phyloP scores from a whole-genome alignment of 2,113 vertebrate species.

The Crocuta crocuta region DNA sequence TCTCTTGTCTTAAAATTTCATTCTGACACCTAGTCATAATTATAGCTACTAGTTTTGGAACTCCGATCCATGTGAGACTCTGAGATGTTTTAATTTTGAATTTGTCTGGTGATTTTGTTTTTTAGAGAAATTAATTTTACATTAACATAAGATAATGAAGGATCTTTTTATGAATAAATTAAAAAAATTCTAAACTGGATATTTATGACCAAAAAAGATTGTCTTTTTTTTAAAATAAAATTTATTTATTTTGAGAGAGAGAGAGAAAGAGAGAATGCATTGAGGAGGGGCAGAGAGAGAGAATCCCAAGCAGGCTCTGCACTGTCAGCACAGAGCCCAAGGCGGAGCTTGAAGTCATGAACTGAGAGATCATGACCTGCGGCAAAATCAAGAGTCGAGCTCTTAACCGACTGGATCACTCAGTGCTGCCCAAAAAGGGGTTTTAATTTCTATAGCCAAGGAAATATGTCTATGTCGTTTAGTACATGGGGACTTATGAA shows the following conservation, averaged over 20 bases:
- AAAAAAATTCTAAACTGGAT: not conserved
- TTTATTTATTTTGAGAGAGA: too few relatives aligned
- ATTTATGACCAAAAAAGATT: not conserved
- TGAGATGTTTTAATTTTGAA: conserved; percentile 67
- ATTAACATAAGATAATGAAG: conserved; percentile 43
- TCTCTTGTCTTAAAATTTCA: conserved; percentile 61
- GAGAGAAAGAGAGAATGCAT: too few relatives aligned
- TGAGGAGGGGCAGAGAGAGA: too few relatives aligned
- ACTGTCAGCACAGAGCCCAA: too few relatives aligned
- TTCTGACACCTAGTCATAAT: conserved; percentile 53
- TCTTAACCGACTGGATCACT: too few relatives aligned
- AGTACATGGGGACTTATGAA: not conserved
- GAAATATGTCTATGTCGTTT: not conserved
- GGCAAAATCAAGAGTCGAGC: too few relatives aligned
- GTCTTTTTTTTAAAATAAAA: too few relatives aligned
- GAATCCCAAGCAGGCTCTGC: too few relatives aligned
- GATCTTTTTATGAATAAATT: conserved; percentile 48
- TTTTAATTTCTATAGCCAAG: conserved; percentile 44
- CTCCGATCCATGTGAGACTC: conserved; percentile 51
- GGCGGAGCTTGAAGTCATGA: too few relatives aligned
- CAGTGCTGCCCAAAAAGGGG: not conserved
- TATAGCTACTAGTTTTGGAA: conserved; percentile 54
- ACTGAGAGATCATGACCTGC: too few relatives aligned
- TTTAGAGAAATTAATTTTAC: conserved; percentile 66
- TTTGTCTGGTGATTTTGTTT: conserved; percentile 66